phyloP scores from a whole-genome alignment of 2,797 vertebrate genomes.

The Danio aesculapii region DNA sequence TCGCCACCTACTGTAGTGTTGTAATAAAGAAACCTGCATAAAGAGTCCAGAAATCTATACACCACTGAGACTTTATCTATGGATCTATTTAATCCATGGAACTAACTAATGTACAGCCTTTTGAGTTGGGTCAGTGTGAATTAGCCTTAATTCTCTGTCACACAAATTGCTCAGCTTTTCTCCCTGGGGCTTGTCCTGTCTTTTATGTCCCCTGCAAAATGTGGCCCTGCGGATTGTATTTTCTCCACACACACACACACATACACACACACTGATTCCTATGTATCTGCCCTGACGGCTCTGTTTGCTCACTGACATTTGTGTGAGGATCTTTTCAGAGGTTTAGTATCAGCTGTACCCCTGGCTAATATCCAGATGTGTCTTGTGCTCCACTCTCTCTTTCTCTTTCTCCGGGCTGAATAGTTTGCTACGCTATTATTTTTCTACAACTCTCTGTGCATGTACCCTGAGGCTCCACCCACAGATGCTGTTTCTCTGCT shows the following conservation, averaged over 20 bases:
- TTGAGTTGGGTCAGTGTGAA: background rate
- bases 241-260: conserved; percentile 25
- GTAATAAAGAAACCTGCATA: background rate
- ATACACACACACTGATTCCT: conserved; percentile 5
- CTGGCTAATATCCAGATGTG: conserved; percentile 56
- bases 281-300: conserved; percentile 47
- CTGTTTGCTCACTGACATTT: conserved; percentile 65
- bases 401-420: background rate
- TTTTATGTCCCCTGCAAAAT: conserved; percentile 43
- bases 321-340: conserved; percentile 31
- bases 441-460: conserved; percentile 51
- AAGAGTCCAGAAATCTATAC: background rate
- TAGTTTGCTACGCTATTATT: conserved; percentile 39
- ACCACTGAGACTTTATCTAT: background rate
- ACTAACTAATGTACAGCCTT: background rate
- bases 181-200: conserved; percentile 30
- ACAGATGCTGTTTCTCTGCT: conserved; percentile 61
- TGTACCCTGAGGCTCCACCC: conserved; percentile 59
- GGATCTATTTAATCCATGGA: background rate
- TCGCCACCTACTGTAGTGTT: background rate
- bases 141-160: conserved; percentile 12
- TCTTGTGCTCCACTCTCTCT: conserved; percentile 48
- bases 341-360: conserved; percentile 26
- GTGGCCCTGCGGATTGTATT: conserved; percentile 3
- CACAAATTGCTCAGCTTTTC: conserved; percentile 6